phyloP scores from a whole-genome alignment of 2,888 invertebrate genomes.

The Synanthedon formicaeformis region DNA sequence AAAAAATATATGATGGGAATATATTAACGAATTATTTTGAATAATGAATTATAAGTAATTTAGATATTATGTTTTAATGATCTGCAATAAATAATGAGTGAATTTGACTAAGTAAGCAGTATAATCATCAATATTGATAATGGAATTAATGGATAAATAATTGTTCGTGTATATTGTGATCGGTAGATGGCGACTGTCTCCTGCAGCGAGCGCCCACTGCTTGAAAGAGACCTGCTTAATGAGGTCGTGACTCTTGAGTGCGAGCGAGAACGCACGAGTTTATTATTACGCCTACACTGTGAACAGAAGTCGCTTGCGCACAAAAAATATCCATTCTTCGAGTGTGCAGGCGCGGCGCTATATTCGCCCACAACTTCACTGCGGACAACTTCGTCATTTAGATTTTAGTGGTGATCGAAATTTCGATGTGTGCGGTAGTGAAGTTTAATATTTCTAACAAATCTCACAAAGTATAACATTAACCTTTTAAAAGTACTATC shows the following conservation, averaged over 20 bases:
- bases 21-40: too few species aligned
- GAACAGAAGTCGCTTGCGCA: conserved; percentile 62
- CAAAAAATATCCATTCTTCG: conserved; percentile 57
- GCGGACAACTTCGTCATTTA: conserved; percentile 63
- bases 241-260: conserved; percentile 12
- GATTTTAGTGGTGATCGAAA: conserved; percentile 56
- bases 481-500: conserved; percentile 64
- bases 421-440: conserved; percentile 69
- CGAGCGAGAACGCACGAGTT: conserved; percentile 44
- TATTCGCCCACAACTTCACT: conserved; percentile 69
- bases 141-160: background rate
- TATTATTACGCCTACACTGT: conserved; percentile 63
- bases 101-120: too few species aligned
- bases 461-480: conserved; percentile 66
- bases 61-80: too few species aligned
- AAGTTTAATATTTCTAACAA: conserved; percentile 68
- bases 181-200: conserved; percentile 49
- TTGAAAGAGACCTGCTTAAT: conserved; percentile 22
- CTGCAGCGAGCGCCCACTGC: conserved; percentile 17
- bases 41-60: too few species aligned
- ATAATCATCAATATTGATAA: too few species aligned
- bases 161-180: background rate
- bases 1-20: too few species aligned
- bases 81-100: too few species aligned
- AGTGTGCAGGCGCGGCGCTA: conserved; percentile 63